Conservation (phyloP, 35 echinoderm and acorn worm species). For the Strongylocentrotus purpuratus region DNA sequence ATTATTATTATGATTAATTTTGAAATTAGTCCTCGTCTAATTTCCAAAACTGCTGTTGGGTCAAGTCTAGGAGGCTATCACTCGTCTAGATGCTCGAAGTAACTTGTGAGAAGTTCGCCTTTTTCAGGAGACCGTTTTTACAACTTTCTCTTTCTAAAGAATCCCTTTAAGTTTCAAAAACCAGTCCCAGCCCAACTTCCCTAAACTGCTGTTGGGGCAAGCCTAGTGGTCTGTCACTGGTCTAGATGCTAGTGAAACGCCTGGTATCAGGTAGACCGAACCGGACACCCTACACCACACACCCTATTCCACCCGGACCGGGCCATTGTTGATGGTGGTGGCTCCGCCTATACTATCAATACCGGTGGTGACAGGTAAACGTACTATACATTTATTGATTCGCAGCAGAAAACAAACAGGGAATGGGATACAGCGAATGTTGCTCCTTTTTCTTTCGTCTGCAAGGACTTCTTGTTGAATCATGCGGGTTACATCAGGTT, state of each 20-base stretch:
- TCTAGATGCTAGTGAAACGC: slow-evolving; percentile 25
- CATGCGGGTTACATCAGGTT: background rate
- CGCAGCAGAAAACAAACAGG: background rate
- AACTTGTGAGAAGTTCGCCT: too few relatives aligned
- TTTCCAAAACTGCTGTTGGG: too few relatives aligned
- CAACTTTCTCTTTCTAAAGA: background rate
- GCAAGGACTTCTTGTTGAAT: background rate
- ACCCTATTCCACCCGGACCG: slow-evolving; percentile 35
- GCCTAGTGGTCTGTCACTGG: slow-evolving; percentile 23
- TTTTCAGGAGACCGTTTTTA: too few relatives aligned
- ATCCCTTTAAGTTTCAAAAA: background rate
- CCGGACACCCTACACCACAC: slow-evolving; percentile 39
- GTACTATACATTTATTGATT: slow-evolving; percentile 18
- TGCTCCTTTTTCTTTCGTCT: background rate
- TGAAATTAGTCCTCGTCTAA: too few relatives aligned
- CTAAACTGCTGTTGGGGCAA: background rate
- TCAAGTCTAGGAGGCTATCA: too few relatives aligned
- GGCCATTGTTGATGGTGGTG: slow-evolving; percentile 26
- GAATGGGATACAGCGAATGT: background rate
- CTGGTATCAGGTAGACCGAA: slow-evolving; percentile 1
- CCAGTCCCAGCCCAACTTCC: background rate
- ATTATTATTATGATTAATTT: too few relatives aligned
- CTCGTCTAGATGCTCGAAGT: too few relatives aligned
- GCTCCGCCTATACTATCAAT: background rate
- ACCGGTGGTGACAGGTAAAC: slow-evolving; percentile 24